Base-by-base conservation (phyloP, 1,140 invertebrate genomes). In the Leucophenga varia region DNA sequence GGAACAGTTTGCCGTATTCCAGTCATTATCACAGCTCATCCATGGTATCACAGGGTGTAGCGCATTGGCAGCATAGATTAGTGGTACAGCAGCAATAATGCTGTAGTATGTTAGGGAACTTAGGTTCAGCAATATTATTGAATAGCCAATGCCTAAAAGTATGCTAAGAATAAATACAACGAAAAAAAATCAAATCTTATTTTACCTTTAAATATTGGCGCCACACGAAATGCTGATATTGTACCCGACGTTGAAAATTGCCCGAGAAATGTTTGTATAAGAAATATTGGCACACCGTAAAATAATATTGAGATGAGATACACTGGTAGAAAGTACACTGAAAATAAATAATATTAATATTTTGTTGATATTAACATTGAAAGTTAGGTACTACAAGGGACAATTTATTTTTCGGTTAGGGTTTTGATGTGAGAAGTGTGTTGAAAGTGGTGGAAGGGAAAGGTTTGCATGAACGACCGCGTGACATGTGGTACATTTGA, bases 211-310 rank as follows among this genome's bases (percentile, higher is more conserved):
- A 72, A 72, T 28, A 73, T 64, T n/a, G 70, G 70, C 22, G 69
- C 59, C 19, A 70, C 65, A n/a, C 70, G 70, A 60, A 72, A 73
- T 25, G 70, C 69, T 19, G 70, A 70, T 19, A 73, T 70, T 1
- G 61, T 41, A 10, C 69, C 70, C 5, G 69, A 72, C 14, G 63
- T 52, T 5, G 70, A 73, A 28, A 73, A 73, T 36, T 73, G 70
- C 19, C 70, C 70, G 43, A 73, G 22, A 65, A 72, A 73, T 41
- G 69, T 64, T 65, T 73, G 70, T 44, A 73, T 60, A 28, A 72
- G 36, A 60, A 73, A 73, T 53, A 70, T 58, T 34, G 70, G 70
- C 47, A 72, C 50, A 13, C 60, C 60, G 22, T 64, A 64, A 13
- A 72, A 60, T 6, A 61, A 37, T 42, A 72, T 61, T 2, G 64